Conservation (phyloP, 2,113 vertebrate genomes). For the Catharus bicknelli region DNA sequence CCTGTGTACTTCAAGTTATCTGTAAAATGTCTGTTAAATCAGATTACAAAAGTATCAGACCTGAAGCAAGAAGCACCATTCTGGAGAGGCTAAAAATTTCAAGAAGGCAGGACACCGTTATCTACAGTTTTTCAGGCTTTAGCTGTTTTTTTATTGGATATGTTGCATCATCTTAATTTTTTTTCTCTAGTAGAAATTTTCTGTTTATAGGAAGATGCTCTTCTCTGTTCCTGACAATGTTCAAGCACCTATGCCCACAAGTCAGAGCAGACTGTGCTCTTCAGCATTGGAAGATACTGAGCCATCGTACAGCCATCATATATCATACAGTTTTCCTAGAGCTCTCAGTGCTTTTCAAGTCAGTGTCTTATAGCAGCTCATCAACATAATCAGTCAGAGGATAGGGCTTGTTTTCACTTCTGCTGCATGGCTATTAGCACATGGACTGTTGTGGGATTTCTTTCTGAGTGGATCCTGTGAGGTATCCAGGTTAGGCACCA, state of each 20-base stretch:
- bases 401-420: neutral
- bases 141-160: neutral
- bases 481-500: neutral
- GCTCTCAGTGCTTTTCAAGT: neutral
- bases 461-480: neutral
- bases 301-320: neutral
- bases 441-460: neutral
- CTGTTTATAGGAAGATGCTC: neutral
- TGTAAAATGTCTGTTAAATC: neutral
- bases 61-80: neutral
- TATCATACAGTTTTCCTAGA: fast-evolving
- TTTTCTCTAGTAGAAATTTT: neutral
- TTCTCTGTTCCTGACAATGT: neutral
- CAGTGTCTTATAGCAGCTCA: neutral
- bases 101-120: neutral
- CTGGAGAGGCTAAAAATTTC: neutral
- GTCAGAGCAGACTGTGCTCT: neutral
- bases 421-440: neutral
- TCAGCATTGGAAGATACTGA: neutral
- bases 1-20: neutral
- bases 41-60: neutral
- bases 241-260: neutral
- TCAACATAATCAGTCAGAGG: neutral
- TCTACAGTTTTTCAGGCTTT: neutral
- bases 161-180: neutral